Evolutionary conservation across 2,113 vertebrate species (phyloP).

Genomic region (Limanda limanda): DNA sequence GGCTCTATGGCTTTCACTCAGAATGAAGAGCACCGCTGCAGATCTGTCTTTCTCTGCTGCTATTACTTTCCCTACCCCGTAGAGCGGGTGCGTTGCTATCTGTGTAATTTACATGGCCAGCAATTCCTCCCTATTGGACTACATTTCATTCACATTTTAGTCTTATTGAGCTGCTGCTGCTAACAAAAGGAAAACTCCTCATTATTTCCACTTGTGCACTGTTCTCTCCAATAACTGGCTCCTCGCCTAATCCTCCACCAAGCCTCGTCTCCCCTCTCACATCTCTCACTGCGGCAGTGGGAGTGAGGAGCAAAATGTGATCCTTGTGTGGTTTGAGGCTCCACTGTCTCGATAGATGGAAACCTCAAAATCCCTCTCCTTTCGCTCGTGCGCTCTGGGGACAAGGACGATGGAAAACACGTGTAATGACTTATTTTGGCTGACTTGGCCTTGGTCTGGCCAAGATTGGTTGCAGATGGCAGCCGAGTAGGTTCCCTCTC

Average conservation of each 20-base stretch:
- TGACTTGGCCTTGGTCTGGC: slow-evolving; percentile 70
- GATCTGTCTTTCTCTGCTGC: slow-evolving; percentile 3
- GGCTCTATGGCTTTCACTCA: slow-evolving; percentile 17
- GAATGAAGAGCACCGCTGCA: neutral
- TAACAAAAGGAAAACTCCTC: slow-evolving; percentile 50
- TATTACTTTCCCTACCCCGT: slow-evolving; percentile 1
- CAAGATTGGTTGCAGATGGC: slow-evolving; percentile 83
- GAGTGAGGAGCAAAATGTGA: slow-evolving; percentile 68
- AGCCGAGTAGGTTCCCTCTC: slow-evolving; percentile 58
- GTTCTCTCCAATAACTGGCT: slow-evolving; percentile 63
- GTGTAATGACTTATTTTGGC: slow-evolving; percentile 81
- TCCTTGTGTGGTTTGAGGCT: slow-evolving; percentile 70
- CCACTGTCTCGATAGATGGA: slow-evolving; percentile 69
- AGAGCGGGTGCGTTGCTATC: neutral
- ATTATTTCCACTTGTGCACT: slow-evolving; percentile 66
- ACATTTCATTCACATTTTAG: slow-evolving; percentile 41
- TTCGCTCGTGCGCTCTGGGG: slow-evolving; percentile 64
- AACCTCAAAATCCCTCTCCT: slow-evolving; percentile 62
- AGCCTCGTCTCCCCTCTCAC: slow-evolving; percentile 54
- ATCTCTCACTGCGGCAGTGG: slow-evolving; percentile 54
- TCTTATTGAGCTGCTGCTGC: slow-evolving; percentile 16
- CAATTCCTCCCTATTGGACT: slow-evolving; percentile 2
- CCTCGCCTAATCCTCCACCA: slow-evolving; percentile 62
- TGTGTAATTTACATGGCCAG: slow-evolving; percentile 1
- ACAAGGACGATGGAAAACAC: slow-evolving; percentile 82